phyloP scores from a whole-genome alignment of 1,140 invertebrate genomes.

The Eupristina koningsbergeri region DNA sequence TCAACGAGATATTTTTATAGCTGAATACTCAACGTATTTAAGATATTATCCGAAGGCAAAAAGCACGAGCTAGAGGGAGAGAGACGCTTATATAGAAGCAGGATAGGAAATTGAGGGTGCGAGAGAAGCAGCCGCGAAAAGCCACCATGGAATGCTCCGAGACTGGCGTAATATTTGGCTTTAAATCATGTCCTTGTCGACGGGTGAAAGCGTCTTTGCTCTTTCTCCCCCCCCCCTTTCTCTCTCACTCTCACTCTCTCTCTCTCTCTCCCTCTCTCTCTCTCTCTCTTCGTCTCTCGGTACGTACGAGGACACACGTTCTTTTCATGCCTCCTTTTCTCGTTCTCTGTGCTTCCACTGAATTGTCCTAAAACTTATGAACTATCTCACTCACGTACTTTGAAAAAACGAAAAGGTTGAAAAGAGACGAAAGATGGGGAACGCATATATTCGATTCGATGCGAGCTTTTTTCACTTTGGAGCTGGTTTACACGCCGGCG shows the following conservation, averaged over 20 bases:
- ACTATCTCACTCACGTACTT: conserved; percentile 16
- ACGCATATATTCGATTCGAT: background rate
- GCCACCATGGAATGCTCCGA: conserved; percentile 66
- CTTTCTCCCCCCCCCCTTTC: background rate
- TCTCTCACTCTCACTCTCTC: background rate
- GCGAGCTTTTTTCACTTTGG: conserved; percentile 27
- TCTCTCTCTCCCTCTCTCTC: background rate
- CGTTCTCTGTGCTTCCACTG: background rate
- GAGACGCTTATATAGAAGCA: too few species aligned
- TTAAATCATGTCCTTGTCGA: conserved; percentile 73
- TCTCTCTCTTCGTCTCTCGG: background rate
- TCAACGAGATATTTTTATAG: conserved; percentile 49
- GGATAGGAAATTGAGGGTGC: conserved; percentile 17
- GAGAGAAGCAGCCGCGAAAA: conserved; percentile 52
- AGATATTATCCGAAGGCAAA: conserved; percentile 43
- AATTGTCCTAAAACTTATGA: conserved; percentile 43
- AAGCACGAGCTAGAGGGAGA: conserved; percentile 48
- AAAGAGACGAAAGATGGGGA: background rate
- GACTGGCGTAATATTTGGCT: conserved; percentile 74
- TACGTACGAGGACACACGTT: conserved; percentile 25
- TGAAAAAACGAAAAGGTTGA: conserved; percentile 13
- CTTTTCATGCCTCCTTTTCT: conserved; percentile 1
- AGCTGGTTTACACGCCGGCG: background rate
- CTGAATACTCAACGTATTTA: conserved; percentile 37
- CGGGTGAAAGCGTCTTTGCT: conserved; percentile 54